Evolutionary conservation across 2,797 vertebrate species (phyloP), one percentile per base, ranked within the genome.

Genomic region (Calcarius lapponicus): DNA sequence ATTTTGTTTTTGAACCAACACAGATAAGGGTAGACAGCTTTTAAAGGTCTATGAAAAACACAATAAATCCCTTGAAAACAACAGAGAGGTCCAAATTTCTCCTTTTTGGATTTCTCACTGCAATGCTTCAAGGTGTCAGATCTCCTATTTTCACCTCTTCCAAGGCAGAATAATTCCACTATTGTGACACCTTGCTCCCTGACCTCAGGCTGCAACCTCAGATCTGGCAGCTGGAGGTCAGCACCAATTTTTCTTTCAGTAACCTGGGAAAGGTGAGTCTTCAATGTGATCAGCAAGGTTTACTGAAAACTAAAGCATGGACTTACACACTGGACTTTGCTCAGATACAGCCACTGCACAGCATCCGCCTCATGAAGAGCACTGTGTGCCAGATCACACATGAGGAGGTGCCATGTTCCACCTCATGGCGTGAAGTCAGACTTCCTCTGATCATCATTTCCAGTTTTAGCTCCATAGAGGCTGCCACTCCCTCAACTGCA

Each of bases 371-470:
- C 47, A 29, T 1, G 32, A 36, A 9, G 0, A 80, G 43, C 56
- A 18, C 57, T 60, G 61, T 38, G 36, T 18, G 22, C 53, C 82
- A 61, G 25, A 25, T 11, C 45, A 11, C 10, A 34, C 38, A 22
- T 0, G 1, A 34, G 29, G 34, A 34, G 48, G 14, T 40, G 53
- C 26, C 67, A 72, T 0, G 0, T 50, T 69, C 42, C 45, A 60
- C 42, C 34, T 69, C 31, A 17, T 0, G 2, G 13, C 13, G 32
- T 3, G 17, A 85, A 24, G 22, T 17, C 73, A 86, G 82, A 71
- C n/a, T 42, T 69, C n/a, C 61, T 43, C 14, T 47, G 28, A 40
- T 25, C 71, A 64, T 17, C 2, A 0, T 21, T 75, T 69, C 74
- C 66, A 48, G 21, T 51, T 71, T 42, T 29, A 70, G 22, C 36